phyloP scores from a whole-genome alignment of 2,113 vertebrate genomes.

The Lichenostomus cassidix region DNA sequence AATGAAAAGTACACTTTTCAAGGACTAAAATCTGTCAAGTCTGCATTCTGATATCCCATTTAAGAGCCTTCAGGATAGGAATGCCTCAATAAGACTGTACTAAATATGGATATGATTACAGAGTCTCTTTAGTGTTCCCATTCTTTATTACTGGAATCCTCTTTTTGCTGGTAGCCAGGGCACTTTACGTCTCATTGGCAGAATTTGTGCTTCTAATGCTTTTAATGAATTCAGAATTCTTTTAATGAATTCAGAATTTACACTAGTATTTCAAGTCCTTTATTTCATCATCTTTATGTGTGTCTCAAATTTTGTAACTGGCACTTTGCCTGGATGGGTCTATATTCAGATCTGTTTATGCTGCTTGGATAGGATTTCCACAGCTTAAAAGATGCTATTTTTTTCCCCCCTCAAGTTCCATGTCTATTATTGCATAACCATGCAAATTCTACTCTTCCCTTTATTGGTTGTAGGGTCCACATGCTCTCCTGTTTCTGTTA shows the following conservation, averaged over 20 bases:
- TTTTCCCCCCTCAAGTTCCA: not conserved
- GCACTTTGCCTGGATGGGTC: slow-evolving; percentile 33
- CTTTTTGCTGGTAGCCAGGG: not conserved
- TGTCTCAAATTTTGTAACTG: slow-evolving; percentile 50
- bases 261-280: slow-evolving; percentile 27
- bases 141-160: not conserved
- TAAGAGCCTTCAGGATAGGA: not conserved
- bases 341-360: slow-evolving; percentile 47
- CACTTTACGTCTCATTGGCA: not conserved
- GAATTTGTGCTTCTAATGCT: slow-evolving; percentile 19
- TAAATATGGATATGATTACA: not conserved
- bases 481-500: not conserved
- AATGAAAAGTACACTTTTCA: not conserved
- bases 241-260: slow-evolving; percentile 53
- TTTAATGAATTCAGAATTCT: slow-evolving; percentile 54
- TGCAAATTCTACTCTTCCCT: not conserved
- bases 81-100: not conserved
- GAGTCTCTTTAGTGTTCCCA: not conserved
- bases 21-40: not conserved
- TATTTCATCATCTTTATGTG: slow-evolving; percentile 34
- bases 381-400: slow-evolving; percentile 23
- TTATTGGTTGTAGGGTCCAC: not conserved
- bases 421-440: not conserved
- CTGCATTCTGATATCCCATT: not conserved
- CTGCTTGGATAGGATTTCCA: slow-evolving; percentile 51